Base-by-base conservation (phyloP, 2,888 invertebrate species). In the Mamestra brassicae region DNA sequence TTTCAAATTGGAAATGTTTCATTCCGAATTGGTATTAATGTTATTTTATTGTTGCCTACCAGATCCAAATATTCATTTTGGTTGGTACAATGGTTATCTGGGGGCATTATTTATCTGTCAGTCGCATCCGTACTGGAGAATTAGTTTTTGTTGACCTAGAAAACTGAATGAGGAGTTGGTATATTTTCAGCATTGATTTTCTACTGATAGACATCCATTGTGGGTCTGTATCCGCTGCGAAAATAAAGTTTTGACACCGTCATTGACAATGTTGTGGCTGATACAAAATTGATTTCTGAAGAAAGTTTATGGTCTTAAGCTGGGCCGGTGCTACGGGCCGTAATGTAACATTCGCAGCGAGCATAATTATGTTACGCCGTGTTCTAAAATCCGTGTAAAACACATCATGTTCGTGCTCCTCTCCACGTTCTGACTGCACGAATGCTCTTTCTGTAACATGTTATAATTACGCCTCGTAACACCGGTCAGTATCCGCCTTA, bases 1-100 rank as follows among this genome's bases (percentile, higher is more conserved):
- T 74, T 74, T 54, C 36, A 78, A 74, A 62, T 79, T 80, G 42
- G 54, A 55, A 70, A 58, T 71, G 36, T 57, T 79, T 57, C 13
- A 74, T 65, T 80, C 42, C 38, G 11, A 68, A 64, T 65, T 50
- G 42, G 36, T 34, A 34, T 78, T 36, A 38, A 57, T 78, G 47
- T 64, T 55, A 34, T n/a, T 64, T 63, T 72, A 55, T 71, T 78
- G 52, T 78, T 62, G 50, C 45, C 66, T n/a, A 52, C 47, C 10
- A 38, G 47, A 55, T 60, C 60, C 17, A 52, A 70, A 54, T 42
- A 61, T 66, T 65, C 0, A 67, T 63, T 72, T 67, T 15, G 1
- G 15, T 66, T 17, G 17, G 7, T 62, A 62, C 62, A 78, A 50
- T 42, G 8, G 3, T 42, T 71, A 36, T 65, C 36, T 17, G 50